Percentiles rank a stretch among this genome's conserved stretches.
phyloP scores from a whole-genome alignment of 1,140 invertebrate species.

The Trichoplusia ni region DNA sequence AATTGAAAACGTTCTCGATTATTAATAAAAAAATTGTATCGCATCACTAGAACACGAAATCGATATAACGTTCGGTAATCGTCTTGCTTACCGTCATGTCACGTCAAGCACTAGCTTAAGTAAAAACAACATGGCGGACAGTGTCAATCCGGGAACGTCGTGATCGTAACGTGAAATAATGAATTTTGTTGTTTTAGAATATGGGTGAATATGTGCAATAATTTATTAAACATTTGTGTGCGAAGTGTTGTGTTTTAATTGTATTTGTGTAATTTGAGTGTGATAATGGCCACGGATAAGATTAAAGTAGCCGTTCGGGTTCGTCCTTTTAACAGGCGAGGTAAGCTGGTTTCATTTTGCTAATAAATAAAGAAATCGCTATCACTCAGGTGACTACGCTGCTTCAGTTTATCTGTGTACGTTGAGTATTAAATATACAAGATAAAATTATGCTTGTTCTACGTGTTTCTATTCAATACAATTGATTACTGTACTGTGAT shows the following conservation, averaged over 20 bases:
- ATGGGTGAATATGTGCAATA: conserved; percentile 82
- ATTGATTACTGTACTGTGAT: neutral
- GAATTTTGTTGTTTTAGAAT: conserved; percentile 81
- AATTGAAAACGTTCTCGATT: too few relatives aligned
- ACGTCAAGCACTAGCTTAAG: conserved; percentile 37
- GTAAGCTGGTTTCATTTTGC: conserved; percentile 84
- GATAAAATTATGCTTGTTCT: conserved; percentile 37
- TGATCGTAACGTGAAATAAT: conserved; percentile 80
- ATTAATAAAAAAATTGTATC: too few relatives aligned
- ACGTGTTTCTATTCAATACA: neutral
- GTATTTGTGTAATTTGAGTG: conserved; percentile 75
- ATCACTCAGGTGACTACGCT: conserved; percentile 66
- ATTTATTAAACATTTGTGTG: conserved; percentile 72
- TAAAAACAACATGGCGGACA: conserved; percentile 81
- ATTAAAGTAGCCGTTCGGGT: conserved; percentile 98
- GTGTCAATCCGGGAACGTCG: conserved; percentile 79
- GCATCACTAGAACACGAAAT: too few relatives aligned
- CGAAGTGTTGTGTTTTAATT: conserved; percentile 78
- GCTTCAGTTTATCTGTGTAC: conserved; percentile 55
- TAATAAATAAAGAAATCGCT: conserved; percentile 76
- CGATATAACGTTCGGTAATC: neutral
- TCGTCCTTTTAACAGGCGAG: conserved; percentile 97
- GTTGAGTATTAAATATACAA: conserved; percentile 16
- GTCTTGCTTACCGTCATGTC: neutral
- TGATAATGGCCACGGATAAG: conserved; percentile 92